Conservation (phyloP, 2,113 vertebrate genomes). For the Chaetops frenatus region DNA sequence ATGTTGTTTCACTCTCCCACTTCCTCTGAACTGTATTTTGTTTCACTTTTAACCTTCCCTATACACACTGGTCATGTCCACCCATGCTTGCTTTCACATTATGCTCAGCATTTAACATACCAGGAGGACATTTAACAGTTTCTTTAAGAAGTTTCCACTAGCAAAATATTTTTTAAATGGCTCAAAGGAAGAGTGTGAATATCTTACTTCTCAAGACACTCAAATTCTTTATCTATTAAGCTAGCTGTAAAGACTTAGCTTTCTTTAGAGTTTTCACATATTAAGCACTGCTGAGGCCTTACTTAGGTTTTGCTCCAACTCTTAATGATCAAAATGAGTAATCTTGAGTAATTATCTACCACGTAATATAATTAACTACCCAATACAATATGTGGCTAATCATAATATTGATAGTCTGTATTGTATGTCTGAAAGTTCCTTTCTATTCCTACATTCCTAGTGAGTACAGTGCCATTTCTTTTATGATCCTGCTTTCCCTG, state of each 20-base stretch:
- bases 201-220: background rate
- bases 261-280: background rate
- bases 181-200: background rate
- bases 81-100: background rate
- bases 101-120: background rate
- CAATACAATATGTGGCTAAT: background rate
- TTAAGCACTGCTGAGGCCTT: background rate
- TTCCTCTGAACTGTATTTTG: background rate
- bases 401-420: background rate
- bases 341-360: background rate
- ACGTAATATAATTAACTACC: background rate
- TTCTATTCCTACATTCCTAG: background rate
- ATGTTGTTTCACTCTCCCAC: background rate
- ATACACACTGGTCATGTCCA: background rate
- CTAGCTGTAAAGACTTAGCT: background rate
- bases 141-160: background rate
- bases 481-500: background rate
- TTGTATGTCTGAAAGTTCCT: background rate
- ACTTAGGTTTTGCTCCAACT: background rate
- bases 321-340: background rate
- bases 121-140: background rate
- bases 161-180: background rate
- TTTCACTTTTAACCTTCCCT: background rate
- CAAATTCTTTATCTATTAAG: background rate
- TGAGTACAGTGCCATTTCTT: background rate